phyloP scores from a whole-genome alignment of 1,140 invertebrate genomes.

The Drosophila micromelanica region DNA sequence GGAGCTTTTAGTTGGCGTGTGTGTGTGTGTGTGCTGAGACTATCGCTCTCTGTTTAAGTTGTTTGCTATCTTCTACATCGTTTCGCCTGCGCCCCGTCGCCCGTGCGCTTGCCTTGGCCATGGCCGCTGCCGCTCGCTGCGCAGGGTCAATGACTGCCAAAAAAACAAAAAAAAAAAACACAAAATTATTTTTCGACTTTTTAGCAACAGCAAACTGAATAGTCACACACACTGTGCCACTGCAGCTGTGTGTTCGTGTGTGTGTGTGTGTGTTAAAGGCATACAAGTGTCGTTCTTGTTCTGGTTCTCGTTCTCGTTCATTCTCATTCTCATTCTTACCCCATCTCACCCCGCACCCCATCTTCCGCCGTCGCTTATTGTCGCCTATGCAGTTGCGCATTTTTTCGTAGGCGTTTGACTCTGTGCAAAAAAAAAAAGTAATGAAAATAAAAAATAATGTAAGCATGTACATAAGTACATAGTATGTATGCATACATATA shows the following conservation, averaged over 20 bases:
- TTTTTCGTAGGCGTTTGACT: slow-evolving; percentile 74
- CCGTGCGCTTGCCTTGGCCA: slow-evolving; percentile 52
- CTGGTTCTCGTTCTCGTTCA: slow-evolving; percentile 22
- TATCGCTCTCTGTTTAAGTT: slow-evolving; percentile 78
- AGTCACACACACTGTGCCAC: slow-evolving; percentile 48
- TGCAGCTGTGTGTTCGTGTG: slow-evolving; percentile 19
- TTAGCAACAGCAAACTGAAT: slow-evolving; percentile 67
- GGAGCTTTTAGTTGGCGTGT: slow-evolving; percentile 28
- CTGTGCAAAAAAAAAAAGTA: slow-evolving; percentile 19
- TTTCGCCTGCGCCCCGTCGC: slow-evolving; percentile 8
- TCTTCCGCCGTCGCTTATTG: neutral
- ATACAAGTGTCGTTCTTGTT: slow-evolving; percentile 73
- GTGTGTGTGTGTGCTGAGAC: slow-evolving; percentile 32
- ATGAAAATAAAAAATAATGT: neutral
- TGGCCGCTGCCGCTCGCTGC: slow-evolving; percentile 54
- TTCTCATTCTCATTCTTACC: slow-evolving; percentile 2
- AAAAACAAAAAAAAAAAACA: slow-evolving; percentile 58
- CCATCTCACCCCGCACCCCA: neutral
- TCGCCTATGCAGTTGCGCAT: slow-evolving; percentile 73
- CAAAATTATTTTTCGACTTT: slow-evolving; percentile 63
- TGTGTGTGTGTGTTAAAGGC: slow-evolving; percentile 33
- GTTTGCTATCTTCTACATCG: slow-evolving; percentile 80
- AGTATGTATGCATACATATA: neutral
- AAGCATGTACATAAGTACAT: slow-evolving; percentile 6
- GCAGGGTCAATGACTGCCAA: slow-evolving; percentile 77